Evolutionary conservation across 2,797 vertebrate species (phyloP).

Genomic region (Hylomyscus alleni): DNA sequence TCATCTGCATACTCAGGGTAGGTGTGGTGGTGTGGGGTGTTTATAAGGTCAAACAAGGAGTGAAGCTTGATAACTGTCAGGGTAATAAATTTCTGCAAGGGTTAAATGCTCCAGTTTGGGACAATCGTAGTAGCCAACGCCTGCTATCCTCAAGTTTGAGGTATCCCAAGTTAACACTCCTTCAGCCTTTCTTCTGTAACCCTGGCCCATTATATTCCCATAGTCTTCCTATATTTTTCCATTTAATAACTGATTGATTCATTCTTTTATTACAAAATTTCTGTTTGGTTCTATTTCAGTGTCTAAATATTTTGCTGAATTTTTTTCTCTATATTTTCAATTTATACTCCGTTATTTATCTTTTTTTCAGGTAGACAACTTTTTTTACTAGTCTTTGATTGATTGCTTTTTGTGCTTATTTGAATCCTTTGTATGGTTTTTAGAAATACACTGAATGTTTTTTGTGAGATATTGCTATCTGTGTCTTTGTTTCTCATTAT

Average conservation of each 20-base stretch:
- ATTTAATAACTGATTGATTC: not conserved
- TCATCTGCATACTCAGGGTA: too few species aligned
- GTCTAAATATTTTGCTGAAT: not conserved
- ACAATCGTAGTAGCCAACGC: too few species aligned
- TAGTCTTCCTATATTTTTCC: not conserved
- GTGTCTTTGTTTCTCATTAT: not conserved
- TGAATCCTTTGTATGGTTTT: not conserved
- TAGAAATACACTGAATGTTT: not conserved
- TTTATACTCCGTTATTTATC: not conserved
- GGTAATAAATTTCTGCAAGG: too few species aligned
- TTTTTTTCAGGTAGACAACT: not conserved
- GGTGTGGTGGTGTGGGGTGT: too few species aligned
- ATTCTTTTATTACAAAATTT: not conserved
- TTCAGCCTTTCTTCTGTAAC: not conserved
- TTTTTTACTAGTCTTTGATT: not conserved
- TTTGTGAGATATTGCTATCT: not conserved
- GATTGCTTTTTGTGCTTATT: not conserved
- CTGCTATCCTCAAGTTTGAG: too few species aligned
- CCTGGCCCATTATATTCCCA: not conserved
- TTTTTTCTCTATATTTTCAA: not conserved
- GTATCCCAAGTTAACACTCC: too few species aligned
- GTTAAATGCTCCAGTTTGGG: too few species aligned
- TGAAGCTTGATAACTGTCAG: too few species aligned
- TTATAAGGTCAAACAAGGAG: too few species aligned
- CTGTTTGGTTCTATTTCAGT: not conserved